phyloP scores from a whole-genome alignment of 2,888 invertebrate species.

The Cyaniris semiargus region DNA sequence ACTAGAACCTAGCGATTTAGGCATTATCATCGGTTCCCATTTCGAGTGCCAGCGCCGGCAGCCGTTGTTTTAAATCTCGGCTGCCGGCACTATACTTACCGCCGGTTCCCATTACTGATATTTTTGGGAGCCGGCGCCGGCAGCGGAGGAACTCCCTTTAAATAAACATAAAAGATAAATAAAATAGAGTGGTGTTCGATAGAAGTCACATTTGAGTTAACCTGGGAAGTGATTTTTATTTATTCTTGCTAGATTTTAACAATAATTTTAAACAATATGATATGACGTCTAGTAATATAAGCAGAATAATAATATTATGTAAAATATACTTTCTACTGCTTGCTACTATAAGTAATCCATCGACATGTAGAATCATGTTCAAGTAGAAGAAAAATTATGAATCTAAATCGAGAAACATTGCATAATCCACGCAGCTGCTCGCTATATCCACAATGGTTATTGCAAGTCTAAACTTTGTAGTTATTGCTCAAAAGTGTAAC shows the following conservation, averaged over 20 bases:
- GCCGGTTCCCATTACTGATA: no score
- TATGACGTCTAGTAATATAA: no score
- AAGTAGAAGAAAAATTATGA: neutral
- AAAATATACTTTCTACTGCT: neutral
- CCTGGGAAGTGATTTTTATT: neutral
- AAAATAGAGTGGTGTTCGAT: neutral
- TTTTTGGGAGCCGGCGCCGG: no score
- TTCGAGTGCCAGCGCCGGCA: no score
- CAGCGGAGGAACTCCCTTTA: no score
- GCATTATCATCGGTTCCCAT: no score
- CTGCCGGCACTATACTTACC: no score
- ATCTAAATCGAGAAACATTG: neutral
- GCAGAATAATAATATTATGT: no score
- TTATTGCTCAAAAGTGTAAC: neutral
- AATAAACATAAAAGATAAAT: neutral
- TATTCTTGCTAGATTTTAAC: neutral
- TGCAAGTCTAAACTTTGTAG: neutral
- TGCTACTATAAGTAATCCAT: neutral
- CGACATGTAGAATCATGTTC: neutral
- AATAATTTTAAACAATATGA: no score
- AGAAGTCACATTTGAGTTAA: neutral
- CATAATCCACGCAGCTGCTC: neutral
- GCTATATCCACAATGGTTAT: constrained; percentile 1
- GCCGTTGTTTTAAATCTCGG: no score
- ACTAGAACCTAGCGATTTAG: no score